A percentile compares a stretch with the other conserved stretches of the same genome.
Evolutionary conservation across 2,888 invertebrate genomes (phyloP).

Genomic region (Acleris holmiana): DNA sequence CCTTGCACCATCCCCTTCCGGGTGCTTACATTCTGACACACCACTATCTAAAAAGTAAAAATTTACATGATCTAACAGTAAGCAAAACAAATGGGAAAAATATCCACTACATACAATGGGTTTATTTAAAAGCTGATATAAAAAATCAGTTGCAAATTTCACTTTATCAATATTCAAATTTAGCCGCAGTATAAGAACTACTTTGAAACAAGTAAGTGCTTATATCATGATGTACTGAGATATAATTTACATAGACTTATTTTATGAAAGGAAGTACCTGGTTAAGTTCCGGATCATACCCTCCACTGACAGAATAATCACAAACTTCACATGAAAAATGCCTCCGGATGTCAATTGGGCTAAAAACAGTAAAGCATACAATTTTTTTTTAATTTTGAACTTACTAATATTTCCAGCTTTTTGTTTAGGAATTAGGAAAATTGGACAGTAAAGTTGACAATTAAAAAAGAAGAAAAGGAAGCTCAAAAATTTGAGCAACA

Average conservation of each 20-base stretch:
- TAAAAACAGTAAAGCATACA: slow-evolving; percentile 61
- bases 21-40: slow-evolving; percentile 94
- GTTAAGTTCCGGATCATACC: slow-evolving; percentile 93
- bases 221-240: too few relatives aligned
- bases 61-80: not conserved
- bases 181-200: too few relatives aligned
- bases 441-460: too few relatives aligned
- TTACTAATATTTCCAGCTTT: too few relatives aligned
- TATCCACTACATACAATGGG: too few relatives aligned
- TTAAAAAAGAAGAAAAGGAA: not conserved
- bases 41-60: slow-evolving; percentile 86
- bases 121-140: too few relatives aligned
- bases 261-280: slow-evolving; percentile 73
- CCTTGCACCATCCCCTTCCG: slow-evolving; percentile 89
- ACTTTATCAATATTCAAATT: too few relatives aligned
- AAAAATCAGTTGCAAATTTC: too few relatives aligned
- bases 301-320: slow-evolving; percentile 92
- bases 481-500: not conserved
- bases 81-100: not conserved
- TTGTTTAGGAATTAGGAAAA: too few relatives aligned
- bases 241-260: slow-evolving; percentile 6
- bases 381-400: not conserved
- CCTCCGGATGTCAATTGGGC: slow-evolving; percentile 92
- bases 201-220: too few relatives aligned
- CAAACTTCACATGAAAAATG: slow-evolving; percentile 97